Base-by-base conservation (phyloP, 2,113 vertebrate genomes). In the Myiopsitta monachus region DNA sequence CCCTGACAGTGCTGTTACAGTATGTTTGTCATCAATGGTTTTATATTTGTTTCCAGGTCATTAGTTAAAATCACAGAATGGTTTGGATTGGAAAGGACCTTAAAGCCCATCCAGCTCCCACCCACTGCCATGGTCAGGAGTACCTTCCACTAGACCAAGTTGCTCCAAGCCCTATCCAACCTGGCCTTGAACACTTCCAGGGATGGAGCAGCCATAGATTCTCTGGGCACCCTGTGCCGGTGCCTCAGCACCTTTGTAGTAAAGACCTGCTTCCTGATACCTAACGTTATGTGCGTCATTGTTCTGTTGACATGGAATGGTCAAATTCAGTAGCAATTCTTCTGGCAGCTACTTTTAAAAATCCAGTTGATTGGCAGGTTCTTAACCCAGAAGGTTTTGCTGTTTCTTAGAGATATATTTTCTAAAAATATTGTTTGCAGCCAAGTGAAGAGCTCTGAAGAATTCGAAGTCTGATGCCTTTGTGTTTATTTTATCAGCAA, bases 31-130 rank as follows among this genome's bases (percentile, higher is more conserved):
- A 70, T 73, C 21, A 49, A 18, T 74, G 49, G 36, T 46, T 86
- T 83, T 86, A 43, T 76, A 69, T 76, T 88, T 83, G 43, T 90
- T 96, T 94, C 73, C 88, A 80, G 39, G 36, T 88, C 63, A 83
- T 43, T 14, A 61, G 9, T 95, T 86, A 28, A 76, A 43, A 49
- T 75, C 15, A 62, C 2, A 31, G 30, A 86, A 17, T 54, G 63
- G 47, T 30, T 75, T 87, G 30, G 46, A 22, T 75, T 62, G 69
- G 62, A 76, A 76, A 43, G 31, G 27, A 38, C 31, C 41, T 82
- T 76, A 69, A 69, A 30, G 54, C 41, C 18, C 38, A 30, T 31
- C 38, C 47, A 36, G 10, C 62, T 75, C n/a, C 46, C 43, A 5
- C 28, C 9, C 33, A 7, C 30, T 73, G 16, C 39, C 44, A 8